Base-by-base conservation (phyloP, 2,797 vertebrate species). In the Tolypeutes matacus region DNA sequence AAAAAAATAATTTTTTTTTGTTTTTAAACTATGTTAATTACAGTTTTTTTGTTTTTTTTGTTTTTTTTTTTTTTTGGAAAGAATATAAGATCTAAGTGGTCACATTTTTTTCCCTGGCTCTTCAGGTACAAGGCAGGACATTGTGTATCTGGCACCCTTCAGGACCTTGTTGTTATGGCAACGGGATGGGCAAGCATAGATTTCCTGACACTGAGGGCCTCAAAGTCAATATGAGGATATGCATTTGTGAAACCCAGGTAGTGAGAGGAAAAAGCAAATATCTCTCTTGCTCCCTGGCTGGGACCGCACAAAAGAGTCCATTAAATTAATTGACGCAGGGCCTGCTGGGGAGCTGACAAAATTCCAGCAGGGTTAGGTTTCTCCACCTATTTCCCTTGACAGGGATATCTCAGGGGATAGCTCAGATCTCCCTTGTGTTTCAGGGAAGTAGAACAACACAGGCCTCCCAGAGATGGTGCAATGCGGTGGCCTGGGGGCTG, bases 181-280 rank as follows among this genome's bases (percentile, higher is more conserved):
- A 84, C 36, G 0, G 20, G 85, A 62, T 21, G 34, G 39, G 9
- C 70, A 77, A 60, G 60, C 2, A 23, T 17, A 70, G 60, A 60
- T 49, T 70, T 94, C 60, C 64, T 15, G 27, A 86, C 27, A 49
- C 23, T 0, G 15, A 91, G 36, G 20, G 36, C 84, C 77, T 86
- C 65, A 15, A 36, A 89, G 67, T 91, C 70, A 81, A 11, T n/a
- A 14, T 39, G 29, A 89, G 53, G 86, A 65, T 70, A 36, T 4
- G 1, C 51, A 2, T 67, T n/a, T 36, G 83, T 53, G 80, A 83
- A 75, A 76, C 51, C 42, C 86, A 80, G 75, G 42, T 56, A 39
- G 36, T 49, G 49, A 91, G 67, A 76, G 31, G 46, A 72, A 58
- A 95, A 53, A 65, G 76, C 64, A 85, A 85, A 60, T 89, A 36